A percentile compares a stretch with the other conserved stretches of the same genome.
phyloP scores from a whole-genome alignment of 2,797 vertebrate species.

The Amphiprion clarkii region DNA sequence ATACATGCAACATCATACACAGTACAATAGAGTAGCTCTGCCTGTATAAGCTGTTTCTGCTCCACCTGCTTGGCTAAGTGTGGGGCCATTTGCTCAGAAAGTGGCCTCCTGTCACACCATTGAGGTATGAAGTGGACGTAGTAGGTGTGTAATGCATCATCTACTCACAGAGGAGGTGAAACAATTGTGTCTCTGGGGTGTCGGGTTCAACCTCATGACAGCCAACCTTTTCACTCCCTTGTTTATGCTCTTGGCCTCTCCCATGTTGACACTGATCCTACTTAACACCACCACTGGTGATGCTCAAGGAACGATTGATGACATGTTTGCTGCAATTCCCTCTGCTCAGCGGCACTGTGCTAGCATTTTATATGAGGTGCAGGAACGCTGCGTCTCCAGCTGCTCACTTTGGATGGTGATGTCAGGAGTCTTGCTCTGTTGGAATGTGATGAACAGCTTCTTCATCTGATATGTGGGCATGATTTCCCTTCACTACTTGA shows the following conservation, averaged over 20 bases:
- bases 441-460: no score
- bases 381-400: background rate
- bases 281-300: constrained; percentile 2
- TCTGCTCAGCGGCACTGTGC: background rate
- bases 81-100: constrained; percentile 1
- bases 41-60: background rate
- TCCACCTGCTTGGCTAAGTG: background rate
- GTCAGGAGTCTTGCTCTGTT: constrained; percentile 10
- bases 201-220: constrained; percentile 38
- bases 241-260: constrained; percentile 10
- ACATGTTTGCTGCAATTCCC: background rate
- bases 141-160: constrained; percentile 12
- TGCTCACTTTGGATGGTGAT: background rate
- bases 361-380: background rate
- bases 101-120: constrained; percentile 29
- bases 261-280: constrained; percentile 1
- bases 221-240: constrained; percentile 21
- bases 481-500: background rate
- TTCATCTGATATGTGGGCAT: no score
- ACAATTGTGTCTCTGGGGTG: constrained; percentile 24
- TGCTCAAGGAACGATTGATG: background rate
- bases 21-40: background rate
- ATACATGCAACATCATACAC: background rate
- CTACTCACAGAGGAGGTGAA: constrained; percentile 28
- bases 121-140: background rate